Evolutionary conservation across 2,888 invertebrate genomes (phyloP), one percentile per base, ranked within the genome.

Genomic region (Imbricaverruca yamaguchii): DNA sequence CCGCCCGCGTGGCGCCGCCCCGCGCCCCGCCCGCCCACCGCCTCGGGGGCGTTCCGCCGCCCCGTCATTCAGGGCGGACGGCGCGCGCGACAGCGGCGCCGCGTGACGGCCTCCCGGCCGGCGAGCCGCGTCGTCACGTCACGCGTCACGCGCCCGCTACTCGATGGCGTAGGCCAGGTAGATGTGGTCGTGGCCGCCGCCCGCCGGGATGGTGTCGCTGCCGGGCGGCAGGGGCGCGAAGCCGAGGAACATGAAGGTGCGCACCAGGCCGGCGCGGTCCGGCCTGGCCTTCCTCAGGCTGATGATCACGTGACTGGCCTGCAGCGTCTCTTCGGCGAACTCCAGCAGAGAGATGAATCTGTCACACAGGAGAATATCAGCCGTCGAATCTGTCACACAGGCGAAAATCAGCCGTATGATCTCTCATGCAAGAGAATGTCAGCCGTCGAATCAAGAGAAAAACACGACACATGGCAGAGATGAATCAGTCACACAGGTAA

Each of bases 241-340:
- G 83, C 98, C 98, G 90, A 98, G 92, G 89, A 96, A 97, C 93
- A 96, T 95, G 91, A 98, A 98, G 63, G 97, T 96, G 85, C 97
- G 93, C 84, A 98, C 92, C 86, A 98, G 90, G 85, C 93, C 92
- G 81, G 93, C 93, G 69, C 95, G 92, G 87, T 97, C 96, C 80
- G 91, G 88, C 81, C 95, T 92, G 86, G 93, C 92, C 88, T 95
- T 95, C 85, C 92, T 91, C 87, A 96, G 92, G 88, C 93, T 94
- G 82, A 93, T 91, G 84, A 93, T 90, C 86, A 94, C 93, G 86
- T 93, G 92, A 85, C 91, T 90, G 87, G 95, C 95, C 83, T 92
- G 92, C 81, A 98, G 91, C 84, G 93, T 92, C 87, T 98, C 97
- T 88, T 98, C 98, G 81, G 97, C 97, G 87, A 96, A 97, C 90